Percentiles rank a stretch among this genome's conserved stretches.
phyloP scores from a whole-genome alignment of 2,113 vertebrate genomes.

The Phasianus colchicus region DNA sequence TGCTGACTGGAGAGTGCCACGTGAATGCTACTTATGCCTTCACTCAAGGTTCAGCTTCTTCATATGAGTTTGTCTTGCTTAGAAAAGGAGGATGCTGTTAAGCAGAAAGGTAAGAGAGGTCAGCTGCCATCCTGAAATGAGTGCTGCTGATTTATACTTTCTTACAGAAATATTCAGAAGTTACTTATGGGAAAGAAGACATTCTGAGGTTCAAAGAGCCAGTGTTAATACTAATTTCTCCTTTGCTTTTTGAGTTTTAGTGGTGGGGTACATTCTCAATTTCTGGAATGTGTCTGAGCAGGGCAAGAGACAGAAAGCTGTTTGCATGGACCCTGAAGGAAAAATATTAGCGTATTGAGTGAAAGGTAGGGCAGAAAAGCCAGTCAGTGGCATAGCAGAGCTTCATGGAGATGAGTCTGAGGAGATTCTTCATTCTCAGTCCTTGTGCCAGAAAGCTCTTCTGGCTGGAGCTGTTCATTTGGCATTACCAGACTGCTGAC shows the following conservation, averaged over 20 bases:
- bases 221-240: neutral
- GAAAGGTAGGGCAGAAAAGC: neutral
- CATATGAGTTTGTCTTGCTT: neutral
- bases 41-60: neutral
- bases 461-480: neutral
- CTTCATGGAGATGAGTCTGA: neutral
- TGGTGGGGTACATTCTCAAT: neutral
- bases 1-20: neutral
- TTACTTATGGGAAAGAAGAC: neutral
- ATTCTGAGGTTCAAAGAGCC: neutral
- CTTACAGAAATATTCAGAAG: neutral
- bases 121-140: neutral
- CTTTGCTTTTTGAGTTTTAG: neutral
- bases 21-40: neutral
- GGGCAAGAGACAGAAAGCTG: neutral
- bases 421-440: neutral
- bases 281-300: neutral
- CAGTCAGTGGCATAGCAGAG: neutral
- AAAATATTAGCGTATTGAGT: neutral
- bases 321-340: neutral
- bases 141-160: neutral
- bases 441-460: neutral
- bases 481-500: neutral
- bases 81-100: neutral
- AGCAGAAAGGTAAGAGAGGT: neutral